Conservation (phyloP, 2,113 vertebrate species). For the Prietella phreatophila region DNA sequence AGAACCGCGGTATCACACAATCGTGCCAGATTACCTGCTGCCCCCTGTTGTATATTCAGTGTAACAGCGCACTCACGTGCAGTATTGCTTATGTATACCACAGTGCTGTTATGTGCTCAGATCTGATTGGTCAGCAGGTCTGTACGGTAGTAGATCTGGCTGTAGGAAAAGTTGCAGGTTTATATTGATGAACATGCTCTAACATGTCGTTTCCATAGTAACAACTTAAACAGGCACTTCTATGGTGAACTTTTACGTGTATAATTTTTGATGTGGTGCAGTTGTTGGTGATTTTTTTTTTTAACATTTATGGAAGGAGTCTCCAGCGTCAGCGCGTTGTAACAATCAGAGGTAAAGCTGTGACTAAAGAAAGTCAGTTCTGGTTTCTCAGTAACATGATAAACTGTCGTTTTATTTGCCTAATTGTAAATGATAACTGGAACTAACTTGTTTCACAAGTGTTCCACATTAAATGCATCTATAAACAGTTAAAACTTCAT, state of each 20-base stretch:
- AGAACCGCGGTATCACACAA: too few species aligned
- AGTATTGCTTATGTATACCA: too few species aligned
- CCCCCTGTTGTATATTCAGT: too few species aligned
- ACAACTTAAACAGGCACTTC: neutral
- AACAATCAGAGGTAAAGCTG: neutral
- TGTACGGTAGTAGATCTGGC: too few species aligned
- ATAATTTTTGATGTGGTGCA: neutral
- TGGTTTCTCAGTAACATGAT: neutral
- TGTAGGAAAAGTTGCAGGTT: neutral
- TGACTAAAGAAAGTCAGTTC: too few species aligned
- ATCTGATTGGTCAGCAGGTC: neutral
- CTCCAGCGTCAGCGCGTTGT: neutral
- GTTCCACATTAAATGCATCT: neutral
- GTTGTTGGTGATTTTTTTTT: neutral
- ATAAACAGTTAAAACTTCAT: neutral
- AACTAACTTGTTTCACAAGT: neutral
- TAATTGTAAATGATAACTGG: neutral
- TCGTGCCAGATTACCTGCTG: too few species aligned
- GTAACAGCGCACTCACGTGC: too few species aligned
- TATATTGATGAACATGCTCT: neutral
- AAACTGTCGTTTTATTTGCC: neutral
- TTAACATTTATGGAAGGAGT: neutral
- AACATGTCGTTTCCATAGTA: neutral
- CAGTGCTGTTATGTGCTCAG: neutral
- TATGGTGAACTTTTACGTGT: neutral